Conservation (phyloP, 2,888 invertebrate species). For the Kryphioiulus occultus region DNA sequence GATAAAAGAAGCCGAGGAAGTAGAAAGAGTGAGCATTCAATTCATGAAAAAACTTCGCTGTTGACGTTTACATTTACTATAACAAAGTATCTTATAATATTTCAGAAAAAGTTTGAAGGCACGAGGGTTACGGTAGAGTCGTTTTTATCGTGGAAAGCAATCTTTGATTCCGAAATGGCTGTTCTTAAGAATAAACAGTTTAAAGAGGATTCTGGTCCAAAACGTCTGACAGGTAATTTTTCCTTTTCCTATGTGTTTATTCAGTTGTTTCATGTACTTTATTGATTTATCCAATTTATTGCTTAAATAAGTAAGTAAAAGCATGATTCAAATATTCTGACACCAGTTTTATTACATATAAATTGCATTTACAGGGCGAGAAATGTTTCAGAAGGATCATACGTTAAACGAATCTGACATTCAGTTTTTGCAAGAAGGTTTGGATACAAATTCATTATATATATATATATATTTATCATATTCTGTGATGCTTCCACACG, state of each 20-base stretch:
- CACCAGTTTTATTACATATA: not conserved
- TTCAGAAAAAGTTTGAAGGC: conserved; percentile 91
- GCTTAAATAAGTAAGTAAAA: not conserved
- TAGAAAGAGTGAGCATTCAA: conserved; percentile 73
- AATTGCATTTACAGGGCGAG: conserved; percentile 71
- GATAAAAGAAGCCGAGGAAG: conserved; percentile 81
- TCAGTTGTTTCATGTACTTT: no score
- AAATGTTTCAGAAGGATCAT: conserved; percentile 91
- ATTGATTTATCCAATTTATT: no score
- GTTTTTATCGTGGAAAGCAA: conserved; percentile 91
- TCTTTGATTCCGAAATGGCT: conserved; percentile 90
- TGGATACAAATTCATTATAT: conserved; percentile 54
- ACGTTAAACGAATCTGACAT: conserved; percentile 96
- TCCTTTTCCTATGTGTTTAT: no score
- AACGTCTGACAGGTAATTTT: conserved; percentile 75
- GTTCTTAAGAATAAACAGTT: conserved; percentile 67
- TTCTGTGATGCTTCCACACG: no score
- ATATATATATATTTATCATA: conserved; percentile 35
- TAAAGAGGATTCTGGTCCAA: conserved; percentile 67
- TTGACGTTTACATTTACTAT: no score
- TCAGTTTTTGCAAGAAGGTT: conserved; percentile 89
- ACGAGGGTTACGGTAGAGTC: conserved; percentile 94
- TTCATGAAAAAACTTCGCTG: not conserved
- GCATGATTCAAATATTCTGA: not conserved
- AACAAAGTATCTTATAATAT: conserved; percentile 54